phyloP scores from a whole-genome alignment of 2,888 invertebrate species.

The Cataglyphis altisquamis region DNA sequence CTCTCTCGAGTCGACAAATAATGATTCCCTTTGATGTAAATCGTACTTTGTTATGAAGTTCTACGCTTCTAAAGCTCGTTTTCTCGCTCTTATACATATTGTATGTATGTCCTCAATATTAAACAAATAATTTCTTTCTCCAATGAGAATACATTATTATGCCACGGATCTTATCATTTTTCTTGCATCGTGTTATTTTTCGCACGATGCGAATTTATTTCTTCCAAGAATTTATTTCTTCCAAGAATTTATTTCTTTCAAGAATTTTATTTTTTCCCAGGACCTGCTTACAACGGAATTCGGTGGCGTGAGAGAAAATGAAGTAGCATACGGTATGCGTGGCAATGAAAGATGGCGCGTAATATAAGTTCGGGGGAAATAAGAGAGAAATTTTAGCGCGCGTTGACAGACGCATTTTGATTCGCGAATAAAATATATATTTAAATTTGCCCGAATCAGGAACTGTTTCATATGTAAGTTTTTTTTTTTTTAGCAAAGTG shows the following conservation, averaged over 20 bases:
- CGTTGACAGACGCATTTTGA: neutral
- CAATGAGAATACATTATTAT: neutral
- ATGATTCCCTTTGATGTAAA: conserved; percentile 44
- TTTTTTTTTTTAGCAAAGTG: neutral
- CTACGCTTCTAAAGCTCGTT: neutral
- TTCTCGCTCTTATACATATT: neutral
- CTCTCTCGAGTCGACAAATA: conserved; percentile 36
- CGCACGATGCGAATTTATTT: neutral
- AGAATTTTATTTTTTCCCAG: neutral
- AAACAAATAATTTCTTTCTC: conserved; percentile 7
- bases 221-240: neutral
- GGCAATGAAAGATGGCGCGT: no score
- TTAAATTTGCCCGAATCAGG: conserved; percentile 9
- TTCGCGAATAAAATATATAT: neutral
- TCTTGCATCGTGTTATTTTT: neutral
- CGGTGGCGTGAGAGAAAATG: neutral
- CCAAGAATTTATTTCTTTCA: neutral
- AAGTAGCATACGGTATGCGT: neutral
- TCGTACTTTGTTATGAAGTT: conserved; percentile 26
- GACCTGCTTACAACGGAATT: conserved; percentile 4
- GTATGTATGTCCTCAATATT: neutral
- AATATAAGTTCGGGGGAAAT: neutral
- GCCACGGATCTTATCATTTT: neutral
- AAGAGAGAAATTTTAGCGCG: neutral
- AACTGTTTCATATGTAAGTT: neutral